phyloP scores from a whole-genome alignment of 2,113 vertebrate species.

The Benitochromis conjunctus region DNA sequence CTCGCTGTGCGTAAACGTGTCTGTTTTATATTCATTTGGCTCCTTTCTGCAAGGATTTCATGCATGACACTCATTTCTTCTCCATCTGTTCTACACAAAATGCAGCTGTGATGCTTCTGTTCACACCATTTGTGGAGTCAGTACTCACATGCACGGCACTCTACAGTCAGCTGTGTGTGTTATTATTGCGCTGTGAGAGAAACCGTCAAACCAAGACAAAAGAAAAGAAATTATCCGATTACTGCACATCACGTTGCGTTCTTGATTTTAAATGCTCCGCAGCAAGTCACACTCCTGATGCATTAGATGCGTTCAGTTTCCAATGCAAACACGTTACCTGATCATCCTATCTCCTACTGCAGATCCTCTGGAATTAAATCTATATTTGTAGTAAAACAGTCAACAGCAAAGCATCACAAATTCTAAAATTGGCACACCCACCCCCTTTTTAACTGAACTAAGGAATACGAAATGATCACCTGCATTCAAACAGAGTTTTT shows the following conservation, averaged over 20 bases:
- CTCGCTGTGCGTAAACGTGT: background rate
- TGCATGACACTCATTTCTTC: background rate
- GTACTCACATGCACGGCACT: slow-evolving; percentile 41
- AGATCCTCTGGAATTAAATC: slow-evolving; percentile 97
- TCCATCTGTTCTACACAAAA: background rate
- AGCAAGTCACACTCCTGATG: slow-evolving; percentile 26
- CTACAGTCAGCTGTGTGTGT: slow-evolving; percentile 4
- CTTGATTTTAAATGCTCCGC: slow-evolving; percentile 5
- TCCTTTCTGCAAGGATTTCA: background rate
- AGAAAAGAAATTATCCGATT: background rate
- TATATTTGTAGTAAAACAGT: slow-evolving; percentile 74
- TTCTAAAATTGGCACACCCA: background rate
- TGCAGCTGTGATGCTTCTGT: background rate
- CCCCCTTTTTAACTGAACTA: background rate
- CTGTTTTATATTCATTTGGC: background rate
- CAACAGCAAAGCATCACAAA: slow-evolving; percentile 71
- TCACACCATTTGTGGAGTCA: background rate
- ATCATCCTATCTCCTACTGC: slow-evolving; percentile 99
- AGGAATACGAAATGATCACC: background rate
- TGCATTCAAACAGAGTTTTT: background rate
- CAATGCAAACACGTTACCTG: slow-evolving; percentile 84
- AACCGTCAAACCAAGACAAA: slow-evolving; percentile 9
- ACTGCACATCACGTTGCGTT: background rate
- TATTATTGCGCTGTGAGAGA: slow-evolving; percentile 17
- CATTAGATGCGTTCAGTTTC: slow-evolving; percentile 48